These are phyloP conservation scores for Pelobates fuscus DNA, from an alignment of 2,113 vertebrate genomes.

Conservation along the genomic window DNA sequence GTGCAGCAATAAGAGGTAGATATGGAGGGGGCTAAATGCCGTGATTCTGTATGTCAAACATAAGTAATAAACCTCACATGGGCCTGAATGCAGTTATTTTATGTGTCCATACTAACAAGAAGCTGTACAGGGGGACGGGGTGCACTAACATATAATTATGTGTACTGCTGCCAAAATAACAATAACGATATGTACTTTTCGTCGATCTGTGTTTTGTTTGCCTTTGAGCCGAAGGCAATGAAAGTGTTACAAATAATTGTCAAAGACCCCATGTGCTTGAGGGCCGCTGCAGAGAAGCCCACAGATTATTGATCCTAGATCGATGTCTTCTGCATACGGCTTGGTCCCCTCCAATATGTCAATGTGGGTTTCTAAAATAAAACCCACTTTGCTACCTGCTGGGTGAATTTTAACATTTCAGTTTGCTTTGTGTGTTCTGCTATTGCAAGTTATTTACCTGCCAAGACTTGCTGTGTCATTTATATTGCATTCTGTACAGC, in stretches of 20 bases:
- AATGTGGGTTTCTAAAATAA: conserved; percentile 28
- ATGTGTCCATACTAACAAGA: conserved; percentile 40
- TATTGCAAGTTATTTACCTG: conserved; percentile 34
- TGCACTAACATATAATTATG: conserved; percentile 10
- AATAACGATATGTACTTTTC: not conserved
- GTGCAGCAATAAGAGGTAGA: conserved; percentile 23
- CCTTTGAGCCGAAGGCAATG: not conserved
- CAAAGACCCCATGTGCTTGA: not conserved
- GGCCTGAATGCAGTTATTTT: conserved; percentile 19
- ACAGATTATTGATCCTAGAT: conserved; percentile 32
- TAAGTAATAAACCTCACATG: conserved; percentile 32
- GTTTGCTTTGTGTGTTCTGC: conserved; percentile 42
- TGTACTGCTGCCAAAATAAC: not conserved
- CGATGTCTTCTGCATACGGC: not conserved
- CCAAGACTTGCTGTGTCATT: conserved; percentile 45
- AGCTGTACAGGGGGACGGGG: conserved; percentile 26
- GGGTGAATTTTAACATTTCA: conserved; percentile 32
- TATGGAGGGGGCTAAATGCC: conserved; percentile 16
- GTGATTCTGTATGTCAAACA: conserved; percentile 20
- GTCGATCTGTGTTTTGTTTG: too few relatives aligned
- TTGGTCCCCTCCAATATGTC: conserved; percentile 15
- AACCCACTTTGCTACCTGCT: conserved; percentile 13
- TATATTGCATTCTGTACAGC: conserved; percentile 38
- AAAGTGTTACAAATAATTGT: conserved; percentile 6
- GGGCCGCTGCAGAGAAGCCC: conserved; percentile 11